These are phyloP conservation scores for Pygoscelis adeliae DNA, from an alignment of 2,113 vertebrate genomes.

Conservation along the genomic window DNA sequence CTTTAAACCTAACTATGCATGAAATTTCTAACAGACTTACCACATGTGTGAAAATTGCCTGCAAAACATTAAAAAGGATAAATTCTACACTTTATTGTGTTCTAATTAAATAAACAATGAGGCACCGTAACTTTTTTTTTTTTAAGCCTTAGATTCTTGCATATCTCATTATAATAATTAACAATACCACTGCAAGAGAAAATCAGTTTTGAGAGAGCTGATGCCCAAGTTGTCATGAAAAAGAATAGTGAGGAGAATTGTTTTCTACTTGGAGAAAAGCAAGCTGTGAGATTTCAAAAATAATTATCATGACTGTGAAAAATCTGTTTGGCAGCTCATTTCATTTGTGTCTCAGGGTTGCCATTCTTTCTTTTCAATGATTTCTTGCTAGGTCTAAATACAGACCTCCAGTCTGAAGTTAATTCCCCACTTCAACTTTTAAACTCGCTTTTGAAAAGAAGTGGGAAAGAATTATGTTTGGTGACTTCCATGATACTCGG, in stretches of 20 bases:
- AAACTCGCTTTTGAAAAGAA: constrained; percentile 26
- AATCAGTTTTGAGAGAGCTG: constrained; percentile 4
- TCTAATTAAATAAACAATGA: constrained; percentile 59
- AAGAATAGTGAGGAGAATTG: constrained; percentile 47
- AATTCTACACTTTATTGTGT: constrained; percentile 50
- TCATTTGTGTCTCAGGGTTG: constrained; percentile 28
- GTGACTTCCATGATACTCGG: neutral
- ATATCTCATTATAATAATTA: constrained; percentile 44
- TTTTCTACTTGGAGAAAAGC: constrained; percentile 54
- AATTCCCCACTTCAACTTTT: constrained; percentile 47
- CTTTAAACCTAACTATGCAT: constrained; percentile 53
- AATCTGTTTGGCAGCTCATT: constrained; percentile 51
- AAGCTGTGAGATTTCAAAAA: constrained; percentile 59
- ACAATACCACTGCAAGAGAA: constrained; percentile 15
- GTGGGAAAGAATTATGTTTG: constrained; percentile 9
- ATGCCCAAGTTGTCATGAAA: constrained; percentile 35
- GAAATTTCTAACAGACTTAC: constrained; percentile 59
- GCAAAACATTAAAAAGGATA: constrained; percentile 34
- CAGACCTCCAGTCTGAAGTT: constrained; percentile 54
- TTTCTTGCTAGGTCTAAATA: constrained; percentile 64
- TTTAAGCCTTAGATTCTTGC: neutral
- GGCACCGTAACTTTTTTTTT: neutral
- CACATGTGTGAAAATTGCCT: constrained; percentile 57
- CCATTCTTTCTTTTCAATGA: constrained; percentile 43
- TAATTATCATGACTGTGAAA: constrained; percentile 59